Conservation (phyloP, 35 echinoderm and acorn worm genomes). For the Apostichopus parvimensis region DNA sequence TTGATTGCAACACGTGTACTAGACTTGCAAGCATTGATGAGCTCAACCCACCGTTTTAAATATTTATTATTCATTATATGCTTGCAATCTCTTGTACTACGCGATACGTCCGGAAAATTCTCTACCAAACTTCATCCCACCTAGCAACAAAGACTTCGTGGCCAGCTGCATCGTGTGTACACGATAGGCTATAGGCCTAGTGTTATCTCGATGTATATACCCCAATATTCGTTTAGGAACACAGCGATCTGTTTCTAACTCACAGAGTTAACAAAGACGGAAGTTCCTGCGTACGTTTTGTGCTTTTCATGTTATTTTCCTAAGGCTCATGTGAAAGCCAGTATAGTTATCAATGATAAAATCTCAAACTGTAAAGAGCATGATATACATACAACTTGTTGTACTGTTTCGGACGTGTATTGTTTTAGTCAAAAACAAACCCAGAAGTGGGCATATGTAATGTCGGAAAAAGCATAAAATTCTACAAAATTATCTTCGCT, state of each 20-base stretch:
- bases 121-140: not conserved
- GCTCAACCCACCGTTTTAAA: slow-evolving; percentile 12
- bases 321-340: not conserved
- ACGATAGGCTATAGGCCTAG: not conserved
- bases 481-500: too few species aligned
- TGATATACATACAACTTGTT: too few species aligned
- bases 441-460: too few species aligned
- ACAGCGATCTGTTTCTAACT: not conserved
- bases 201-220: not conserved
- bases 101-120: not conserved
- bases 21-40: not conserved
- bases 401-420: too few species aligned
- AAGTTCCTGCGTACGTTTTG: not conserved
- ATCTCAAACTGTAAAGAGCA: too few species aligned
- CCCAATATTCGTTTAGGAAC: not conserved
- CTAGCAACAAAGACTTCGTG: not conserved
- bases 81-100: slow-evolving; percentile 16
- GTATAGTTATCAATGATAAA: too few species aligned
- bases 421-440: too few species aligned
- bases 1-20: not conserved
- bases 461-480: too few species aligned
- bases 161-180: not conserved
- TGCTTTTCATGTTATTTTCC: not conserved
- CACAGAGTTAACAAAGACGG: not conserved
- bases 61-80: slow-evolving; percentile 15